phyloP scores from a whole-genome alignment of 2,113 vertebrate genomes.

The Spheniscus mendiculus region DNA sequence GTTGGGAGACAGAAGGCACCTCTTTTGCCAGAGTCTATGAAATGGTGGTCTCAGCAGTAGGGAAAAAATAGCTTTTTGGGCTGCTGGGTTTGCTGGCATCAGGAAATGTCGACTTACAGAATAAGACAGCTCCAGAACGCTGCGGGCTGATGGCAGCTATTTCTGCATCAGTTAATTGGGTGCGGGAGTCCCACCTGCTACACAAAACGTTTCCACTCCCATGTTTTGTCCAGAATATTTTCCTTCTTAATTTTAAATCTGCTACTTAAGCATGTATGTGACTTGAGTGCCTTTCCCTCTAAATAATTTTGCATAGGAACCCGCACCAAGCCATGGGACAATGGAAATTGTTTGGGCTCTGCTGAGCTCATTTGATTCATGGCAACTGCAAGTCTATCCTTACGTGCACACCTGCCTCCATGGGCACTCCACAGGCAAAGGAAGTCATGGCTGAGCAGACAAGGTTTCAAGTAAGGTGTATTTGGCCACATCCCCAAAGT shows the following conservation, averaged over 20 bases:
- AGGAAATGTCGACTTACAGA: neutral
- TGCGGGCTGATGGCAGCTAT: neutral
- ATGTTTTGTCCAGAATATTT: neutral
- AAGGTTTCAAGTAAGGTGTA: neutral
- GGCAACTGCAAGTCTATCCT: neutral
- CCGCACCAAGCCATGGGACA: neutral
- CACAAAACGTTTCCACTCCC: neutral
- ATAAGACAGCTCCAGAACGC: neutral
- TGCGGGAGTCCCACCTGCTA: neutral
- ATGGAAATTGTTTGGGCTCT: neutral
- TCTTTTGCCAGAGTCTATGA: constrained; percentile 23
- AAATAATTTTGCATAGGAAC: neutral
- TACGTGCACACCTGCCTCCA: neutral
- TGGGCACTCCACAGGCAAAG: neutral
- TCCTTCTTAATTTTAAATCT: neutral
- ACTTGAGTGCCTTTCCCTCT: neutral
- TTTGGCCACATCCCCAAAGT: neutral
- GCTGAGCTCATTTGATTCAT: neutral
- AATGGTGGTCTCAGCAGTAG: constrained; percentile 40
- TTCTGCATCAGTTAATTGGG: neutral
- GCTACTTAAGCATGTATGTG: accelerated
- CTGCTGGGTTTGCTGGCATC: constrained; percentile 25
- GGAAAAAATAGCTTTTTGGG: neutral
- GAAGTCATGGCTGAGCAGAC: neutral
- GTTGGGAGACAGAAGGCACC: constrained; percentile 32